phyloP scores from a whole-genome alignment of 2,888 invertebrate species.

The Sinelater perroti region DNA sequence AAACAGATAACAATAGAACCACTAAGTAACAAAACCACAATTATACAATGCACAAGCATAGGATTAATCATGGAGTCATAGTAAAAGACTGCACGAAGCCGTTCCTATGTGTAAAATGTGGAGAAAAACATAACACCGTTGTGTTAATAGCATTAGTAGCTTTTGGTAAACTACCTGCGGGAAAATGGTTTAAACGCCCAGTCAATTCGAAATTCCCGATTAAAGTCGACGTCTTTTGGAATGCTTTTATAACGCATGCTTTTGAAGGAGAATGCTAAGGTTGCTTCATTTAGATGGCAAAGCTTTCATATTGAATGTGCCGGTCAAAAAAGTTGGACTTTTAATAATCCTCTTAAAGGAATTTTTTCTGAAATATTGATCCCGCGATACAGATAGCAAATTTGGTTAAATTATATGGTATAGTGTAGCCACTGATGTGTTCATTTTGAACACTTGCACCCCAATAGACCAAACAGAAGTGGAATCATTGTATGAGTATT shows the following conservation, averaged over 20 bases:
- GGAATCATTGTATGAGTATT: slow-evolving; percentile 16
- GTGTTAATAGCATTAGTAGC: no score
- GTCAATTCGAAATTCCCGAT: slow-evolving; percentile 62
- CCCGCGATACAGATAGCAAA: slow-evolving; percentile 99
- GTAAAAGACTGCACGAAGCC: no score
- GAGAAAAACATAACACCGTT: no score
- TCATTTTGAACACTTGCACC: slow-evolving; percentile 94
- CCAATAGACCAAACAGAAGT: slow-evolving; percentile 76
- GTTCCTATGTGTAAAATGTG: no score
- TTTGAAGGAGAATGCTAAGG: slow-evolving; percentile 95
- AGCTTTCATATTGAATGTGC: slow-evolving; percentile 99
- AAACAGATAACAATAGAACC: no score
- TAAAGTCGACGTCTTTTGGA: slow-evolving; percentile 90
- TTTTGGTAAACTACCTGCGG: slow-evolving; percentile 83
- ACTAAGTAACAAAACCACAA: no score
- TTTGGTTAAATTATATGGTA: slow-evolving; percentile 94
- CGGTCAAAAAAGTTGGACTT: slow-evolving; percentile 82
- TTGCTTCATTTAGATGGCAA: slow-evolving; percentile 94
- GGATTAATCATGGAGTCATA: no score
- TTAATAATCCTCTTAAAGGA: slow-evolving; percentile 59
- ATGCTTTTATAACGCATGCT: slow-evolving; percentile 86
- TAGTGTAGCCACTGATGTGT: slow-evolving; percentile 89
- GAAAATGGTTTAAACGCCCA: slow-evolving; percentile 75
- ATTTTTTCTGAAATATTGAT: slow-evolving; percentile 98
- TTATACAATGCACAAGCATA: no score